Conservation (phyloP, 2,797 vertebrate genomes). For the Lacerta viridis region DNA sequence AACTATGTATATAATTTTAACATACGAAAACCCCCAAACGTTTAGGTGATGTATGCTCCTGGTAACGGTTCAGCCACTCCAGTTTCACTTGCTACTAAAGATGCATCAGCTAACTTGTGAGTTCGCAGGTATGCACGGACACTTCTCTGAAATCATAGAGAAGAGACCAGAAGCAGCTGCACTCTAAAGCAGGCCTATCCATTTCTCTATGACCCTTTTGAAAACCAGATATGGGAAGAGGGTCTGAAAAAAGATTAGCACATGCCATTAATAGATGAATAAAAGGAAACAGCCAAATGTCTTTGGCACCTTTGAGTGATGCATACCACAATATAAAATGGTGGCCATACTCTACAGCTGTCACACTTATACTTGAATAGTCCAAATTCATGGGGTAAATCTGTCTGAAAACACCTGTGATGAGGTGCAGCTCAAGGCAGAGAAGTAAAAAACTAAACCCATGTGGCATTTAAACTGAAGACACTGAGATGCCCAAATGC, state of each 20-base stretch:
- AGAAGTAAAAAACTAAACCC: not conserved
- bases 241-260: constrained; percentile 38
- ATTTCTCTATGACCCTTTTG: constrained; percentile 15
- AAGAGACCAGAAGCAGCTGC: constrained; percentile 24
- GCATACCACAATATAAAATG: constrained; percentile 7
- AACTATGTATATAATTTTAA: not conserved
- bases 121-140: not conserved
- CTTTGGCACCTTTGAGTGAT: constrained; percentile 24
- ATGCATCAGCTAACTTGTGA: not conserved
- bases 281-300: constrained; percentile 38
- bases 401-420: constrained; percentile 19
- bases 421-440: constrained; percentile 2
- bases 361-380: constrained; percentile 20
- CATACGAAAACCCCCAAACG: not conserved
- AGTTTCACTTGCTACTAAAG: not conserved
- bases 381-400: not conserved
- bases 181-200: constrained; percentile 21
- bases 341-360: not conserved
- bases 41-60: not conserved
- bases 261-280: constrained; percentile 33
- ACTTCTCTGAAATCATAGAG: constrained; percentile 26
- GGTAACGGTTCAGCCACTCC: not conserved
- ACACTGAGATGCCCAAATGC: not conserved
- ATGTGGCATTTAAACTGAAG: constrained; percentile 10
- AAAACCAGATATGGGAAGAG: constrained; percentile 34